A percentile compares a stretch with the other conserved stretches of the same genome.
These are phyloP conservation scores for Dromiciops gliroides DNA, from an alignment of 2,113 vertebrate species.

Conservation along the genomic window DNA sequence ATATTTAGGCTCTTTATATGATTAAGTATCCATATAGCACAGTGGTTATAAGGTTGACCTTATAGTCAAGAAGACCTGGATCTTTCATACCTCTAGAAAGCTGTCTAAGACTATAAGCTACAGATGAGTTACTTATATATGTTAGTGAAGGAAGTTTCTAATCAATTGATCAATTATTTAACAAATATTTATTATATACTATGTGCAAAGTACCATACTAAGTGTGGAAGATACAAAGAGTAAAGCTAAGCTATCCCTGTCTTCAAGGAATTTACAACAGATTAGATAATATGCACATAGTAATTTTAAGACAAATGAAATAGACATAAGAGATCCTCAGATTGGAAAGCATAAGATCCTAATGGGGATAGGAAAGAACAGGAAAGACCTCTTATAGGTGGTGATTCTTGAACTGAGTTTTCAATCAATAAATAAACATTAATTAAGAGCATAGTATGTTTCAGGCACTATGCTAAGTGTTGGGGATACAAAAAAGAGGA, in stretches of 20 bases:
- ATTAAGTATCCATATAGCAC: background rate
- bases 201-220: background rate
- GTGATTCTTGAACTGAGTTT: background rate
- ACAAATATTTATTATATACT: background rate
- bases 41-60: background rate
- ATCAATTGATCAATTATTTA: background rate
- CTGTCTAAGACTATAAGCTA: background rate
- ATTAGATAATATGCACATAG: background rate
- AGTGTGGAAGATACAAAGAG: background rate
- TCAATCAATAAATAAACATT: background rate
- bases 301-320: too few relatives aligned
- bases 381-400: background rate
- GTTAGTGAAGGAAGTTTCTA: background rate
- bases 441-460: background rate
- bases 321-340: background rate
- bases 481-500: background rate
- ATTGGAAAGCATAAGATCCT: background rate
- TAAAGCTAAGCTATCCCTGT: background rate
- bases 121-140: background rate
- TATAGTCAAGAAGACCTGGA: background rate
- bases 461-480: background rate
- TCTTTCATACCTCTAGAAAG: background rate
- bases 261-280: background rate
- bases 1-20: background rate
- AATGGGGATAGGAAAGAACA: background rate